Evolutionary conservation across 2,888 invertebrate genomes (phyloP).

Genomic region (Heterodera filipjevi): DNA sequence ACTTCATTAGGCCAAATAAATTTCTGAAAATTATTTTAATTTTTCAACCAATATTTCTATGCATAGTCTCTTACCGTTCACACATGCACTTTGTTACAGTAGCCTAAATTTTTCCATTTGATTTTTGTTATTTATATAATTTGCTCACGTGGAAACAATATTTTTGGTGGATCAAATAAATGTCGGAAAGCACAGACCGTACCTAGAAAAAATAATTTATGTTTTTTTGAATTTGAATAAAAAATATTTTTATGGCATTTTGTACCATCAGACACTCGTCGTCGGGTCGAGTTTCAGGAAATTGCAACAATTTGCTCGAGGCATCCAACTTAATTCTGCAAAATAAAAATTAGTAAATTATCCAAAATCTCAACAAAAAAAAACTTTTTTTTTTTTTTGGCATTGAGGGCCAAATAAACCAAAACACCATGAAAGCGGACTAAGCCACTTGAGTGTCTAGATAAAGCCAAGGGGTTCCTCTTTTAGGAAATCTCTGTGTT

Average conservation of each 20-base stretch:
- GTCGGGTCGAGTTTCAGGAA: constrained; percentile 44
- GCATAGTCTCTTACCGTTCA: constrained; percentile 35
- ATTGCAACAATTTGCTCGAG: constrained; percentile 45
- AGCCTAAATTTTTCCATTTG: constrained; percentile 37
- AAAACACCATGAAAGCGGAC: too few species aligned
- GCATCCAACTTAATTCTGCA: constrained; percentile 46
- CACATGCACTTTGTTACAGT: constrained; percentile 47
- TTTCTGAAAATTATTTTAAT: too few species aligned
- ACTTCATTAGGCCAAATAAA: too few species aligned
- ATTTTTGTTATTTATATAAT: not conserved
- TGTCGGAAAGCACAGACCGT: constrained; percentile 45
- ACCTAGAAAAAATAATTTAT: constrained; percentile 3
- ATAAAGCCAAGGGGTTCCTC: too few species aligned
- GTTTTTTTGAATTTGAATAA: not conserved
- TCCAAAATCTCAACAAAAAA: too few species aligned
- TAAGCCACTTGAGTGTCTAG: too few species aligned
- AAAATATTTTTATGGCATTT: too few species aligned
- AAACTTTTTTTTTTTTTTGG: too few species aligned
- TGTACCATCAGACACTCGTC: constrained; percentile 45
- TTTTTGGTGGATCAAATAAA: constrained; percentile 47
- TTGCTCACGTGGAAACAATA: constrained; percentile 45
- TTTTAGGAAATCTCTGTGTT: too few species aligned
- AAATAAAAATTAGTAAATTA: not conserved
- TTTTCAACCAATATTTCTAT: too few species aligned
- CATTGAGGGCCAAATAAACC: too few species aligned